Percentiles rank a stretch among this genome's conserved stretches.
phyloP scores from a whole-genome alignment of 2,888 invertebrate species.

The Tenodera sinensis region DNA sequence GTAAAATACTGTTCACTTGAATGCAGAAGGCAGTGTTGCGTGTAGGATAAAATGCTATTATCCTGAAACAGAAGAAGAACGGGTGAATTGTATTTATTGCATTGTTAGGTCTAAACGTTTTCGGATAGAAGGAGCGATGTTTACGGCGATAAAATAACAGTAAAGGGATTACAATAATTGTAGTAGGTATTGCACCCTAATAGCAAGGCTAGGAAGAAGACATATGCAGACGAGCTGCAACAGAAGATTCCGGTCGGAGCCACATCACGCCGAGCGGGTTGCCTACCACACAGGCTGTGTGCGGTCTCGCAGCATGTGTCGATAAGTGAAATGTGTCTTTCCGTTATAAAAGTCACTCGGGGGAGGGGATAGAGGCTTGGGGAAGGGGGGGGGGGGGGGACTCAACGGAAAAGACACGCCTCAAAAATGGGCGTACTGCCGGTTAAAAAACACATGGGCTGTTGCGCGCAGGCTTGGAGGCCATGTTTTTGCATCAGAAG shows the following conservation, averaged over 20 bases:
- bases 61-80: neutral
- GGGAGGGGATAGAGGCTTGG: neutral
- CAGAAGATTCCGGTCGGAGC: neutral
- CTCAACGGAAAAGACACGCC: constrained; percentile 1
- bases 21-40: too few species aligned
- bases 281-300: neutral
- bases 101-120: neutral
- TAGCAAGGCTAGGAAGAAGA: neutral
- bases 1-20: too few species aligned
- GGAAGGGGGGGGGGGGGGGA: neutral
- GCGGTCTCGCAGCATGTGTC: neutral
- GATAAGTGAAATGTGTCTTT: neutral
- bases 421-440: constrained; percentile 11
- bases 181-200: neutral
- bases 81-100: neutral
- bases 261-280: neutral
- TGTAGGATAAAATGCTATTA: too few species aligned
- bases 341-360: neutral
- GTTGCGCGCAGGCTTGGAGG: constrained; percentile 2
- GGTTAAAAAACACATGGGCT: neutral
- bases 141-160: neutral
- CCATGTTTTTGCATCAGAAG: constrained; percentile 2
- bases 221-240: neutral
- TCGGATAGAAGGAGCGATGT: neutral
- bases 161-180: neutral